These are phyloP conservation scores for Macrocentrus cingulum DNA, from an alignment of 1,140 invertebrate species.

Conservation along the genomic window DNA sequence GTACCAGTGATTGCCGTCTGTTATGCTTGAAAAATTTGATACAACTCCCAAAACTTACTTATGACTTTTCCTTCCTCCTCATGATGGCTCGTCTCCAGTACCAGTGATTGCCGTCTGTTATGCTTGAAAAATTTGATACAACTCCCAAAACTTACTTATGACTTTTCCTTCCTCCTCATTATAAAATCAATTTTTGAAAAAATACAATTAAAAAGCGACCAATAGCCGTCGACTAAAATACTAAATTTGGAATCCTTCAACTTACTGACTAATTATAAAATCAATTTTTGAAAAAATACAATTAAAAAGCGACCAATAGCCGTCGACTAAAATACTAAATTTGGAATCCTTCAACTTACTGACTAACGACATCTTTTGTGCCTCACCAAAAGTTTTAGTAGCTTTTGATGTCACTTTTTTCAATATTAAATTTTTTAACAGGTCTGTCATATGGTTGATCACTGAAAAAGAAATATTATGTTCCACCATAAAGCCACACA, in stretches of 20 bases:
- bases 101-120: constrained; percentile 26
- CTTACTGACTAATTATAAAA: constrained; percentile 13
- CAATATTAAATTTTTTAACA: constrained; percentile 25
- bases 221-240: not conserved
- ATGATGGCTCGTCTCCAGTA: constrained; percentile 30
- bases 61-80: too few relatives aligned
- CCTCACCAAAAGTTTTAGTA: constrained; percentile 30
- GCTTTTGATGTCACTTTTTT: constrained; percentile 20
- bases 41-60: too few relatives aligned
- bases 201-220: too few relatives aligned
- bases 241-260: not conserved
- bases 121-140: constrained; percentile 26
- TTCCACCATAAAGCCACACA: constrained; percentile 22
- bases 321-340: constrained; percentile 35
- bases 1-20: too few relatives aligned
- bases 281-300: too few relatives aligned
- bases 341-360: constrained; percentile 28
- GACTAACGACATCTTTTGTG: constrained; percentile 22
- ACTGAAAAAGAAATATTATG: constrained; percentile 20
- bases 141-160: constrained; percentile 29
- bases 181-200: constrained; percentile 24
- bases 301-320: constrained; percentile 33
- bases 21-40: too few relatives aligned
- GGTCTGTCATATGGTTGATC: constrained; percentile 16
- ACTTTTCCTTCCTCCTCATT: constrained; percentile 19